phyloP scores from a whole-genome alignment of 2,113 vertebrate species.

The Cyprinodon tularosa region DNA sequence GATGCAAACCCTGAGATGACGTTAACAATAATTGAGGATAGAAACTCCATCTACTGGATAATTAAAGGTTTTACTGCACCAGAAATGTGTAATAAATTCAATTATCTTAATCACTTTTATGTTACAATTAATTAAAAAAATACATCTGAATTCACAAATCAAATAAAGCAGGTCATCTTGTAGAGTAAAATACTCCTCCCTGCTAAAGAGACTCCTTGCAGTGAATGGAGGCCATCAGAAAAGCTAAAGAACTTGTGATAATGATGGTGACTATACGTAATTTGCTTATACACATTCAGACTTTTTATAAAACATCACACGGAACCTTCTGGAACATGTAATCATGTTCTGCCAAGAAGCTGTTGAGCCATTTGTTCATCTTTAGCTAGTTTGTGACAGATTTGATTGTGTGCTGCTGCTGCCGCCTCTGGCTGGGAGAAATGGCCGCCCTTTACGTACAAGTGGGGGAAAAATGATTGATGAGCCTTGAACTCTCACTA shows the following conservation, averaged over 20 bases:
- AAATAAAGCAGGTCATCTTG: not conserved
- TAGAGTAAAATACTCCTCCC: not conserved
- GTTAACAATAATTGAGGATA: not conserved
- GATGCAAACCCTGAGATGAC: not conserved
- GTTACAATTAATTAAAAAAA: not conserved
- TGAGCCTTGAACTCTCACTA: constrained; percentile 39
- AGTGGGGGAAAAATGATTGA: constrained; percentile 52
- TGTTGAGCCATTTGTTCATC: constrained; percentile 47
- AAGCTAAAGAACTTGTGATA: not conserved
- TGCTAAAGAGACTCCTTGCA: not conserved
- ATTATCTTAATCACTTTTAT: not conserved
- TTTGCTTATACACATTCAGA: not conserved
- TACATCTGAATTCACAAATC: not conserved
- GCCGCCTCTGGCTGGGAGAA: constrained; percentile 34
- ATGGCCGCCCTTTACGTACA: constrained; percentile 32
- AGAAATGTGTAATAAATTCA: not conserved
- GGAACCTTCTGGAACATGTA: not conserved
- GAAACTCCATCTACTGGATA: not conserved
- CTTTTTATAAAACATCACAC: not conserved
- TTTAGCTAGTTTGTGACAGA: constrained; percentile 52
- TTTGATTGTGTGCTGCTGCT: constrained; percentile 30
- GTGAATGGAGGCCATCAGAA: too few species aligned
- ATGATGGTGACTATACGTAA: not conserved
- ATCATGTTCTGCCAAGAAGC: constrained; percentile 31
- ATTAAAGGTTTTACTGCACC: not conserved